phyloP scores from a whole-genome alignment of 2,888 invertebrate species.

The Eledona agricola region DNA sequence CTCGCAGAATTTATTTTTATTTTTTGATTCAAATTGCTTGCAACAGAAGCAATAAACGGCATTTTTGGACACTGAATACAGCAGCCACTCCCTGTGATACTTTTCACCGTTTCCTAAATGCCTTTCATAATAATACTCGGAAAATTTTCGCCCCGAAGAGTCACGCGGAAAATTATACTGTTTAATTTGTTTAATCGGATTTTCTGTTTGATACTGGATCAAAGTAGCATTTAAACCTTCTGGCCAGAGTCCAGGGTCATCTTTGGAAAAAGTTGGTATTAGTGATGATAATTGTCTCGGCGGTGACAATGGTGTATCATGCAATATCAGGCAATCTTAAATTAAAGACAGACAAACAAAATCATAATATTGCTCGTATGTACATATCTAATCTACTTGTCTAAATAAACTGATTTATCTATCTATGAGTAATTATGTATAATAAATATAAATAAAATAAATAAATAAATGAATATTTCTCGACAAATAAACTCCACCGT shows the following conservation, averaged over 20 bases:
- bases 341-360: slow-evolving; percentile 31
- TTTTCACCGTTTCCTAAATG: slow-evolving; percentile 37
- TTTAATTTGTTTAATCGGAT: slow-evolving; percentile 41
- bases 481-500: no score
- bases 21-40: slow-evolving; percentile 32
- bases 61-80: slow-evolving; percentile 35
- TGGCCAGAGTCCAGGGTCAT: slow-evolving; percentile 42
- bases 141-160: slow-evolving; percentile 35
- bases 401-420: no score
- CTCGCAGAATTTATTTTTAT: slow-evolving; percentile 18
- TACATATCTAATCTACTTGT: slow-evolving; percentile 29
- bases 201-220: slow-evolving; percentile 39
- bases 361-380: slow-evolving; percentile 30
- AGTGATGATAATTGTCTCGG: slow-evolving; percentile 30
- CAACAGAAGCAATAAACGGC: slow-evolving; percentile 33
- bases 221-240: slow-evolving; percentile 39
- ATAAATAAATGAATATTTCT: no score
- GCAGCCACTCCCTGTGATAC: slow-evolving; percentile 37
- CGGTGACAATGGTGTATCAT: slow-evolving; percentile 34
- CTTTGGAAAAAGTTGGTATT: slow-evolving; percentile 40
- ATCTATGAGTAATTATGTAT: no score
- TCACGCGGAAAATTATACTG: slow-evolving; percentile 39
- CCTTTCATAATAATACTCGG: slow-evolving; percentile 26
- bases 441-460: no score
- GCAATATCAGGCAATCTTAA: no score